A percentile compares a stretch with the other conserved stretches of the same genome.
Conservation (phyloP, 2,888 invertebrate species). For the Tholera decimalis region DNA sequence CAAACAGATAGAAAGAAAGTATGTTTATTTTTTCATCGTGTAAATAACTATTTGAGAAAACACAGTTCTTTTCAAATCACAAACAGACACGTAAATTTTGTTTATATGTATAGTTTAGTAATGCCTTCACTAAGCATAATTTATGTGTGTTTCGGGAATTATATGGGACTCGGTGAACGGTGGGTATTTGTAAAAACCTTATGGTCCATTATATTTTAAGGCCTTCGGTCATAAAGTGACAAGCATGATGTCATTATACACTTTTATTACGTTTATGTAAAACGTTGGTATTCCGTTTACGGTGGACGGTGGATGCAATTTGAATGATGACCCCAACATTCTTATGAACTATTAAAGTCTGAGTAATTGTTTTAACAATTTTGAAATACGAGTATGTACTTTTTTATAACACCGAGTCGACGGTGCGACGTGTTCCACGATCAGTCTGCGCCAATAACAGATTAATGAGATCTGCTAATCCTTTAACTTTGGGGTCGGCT, state of each 20-base stretch:
- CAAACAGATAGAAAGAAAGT: too few relatives aligned
- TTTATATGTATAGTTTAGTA: too few relatives aligned
- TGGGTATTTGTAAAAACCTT: conserved; percentile 52
- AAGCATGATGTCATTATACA: conserved; percentile 46
- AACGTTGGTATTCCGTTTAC: conserved; percentile 4
- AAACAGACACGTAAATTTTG: too few relatives aligned
- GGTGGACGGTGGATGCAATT: neutral
- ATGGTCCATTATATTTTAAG: conserved; percentile 51
- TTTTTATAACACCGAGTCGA: too few relatives aligned
- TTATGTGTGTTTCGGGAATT: conserved; percentile 50
- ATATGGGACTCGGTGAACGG: conserved; percentile 44
- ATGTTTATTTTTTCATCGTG: too few relatives aligned
- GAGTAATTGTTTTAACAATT: neutral
- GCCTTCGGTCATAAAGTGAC: conserved; percentile 50
- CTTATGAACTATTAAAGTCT: neutral
- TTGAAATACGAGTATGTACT: neutral
- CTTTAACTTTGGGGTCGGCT: too few relatives aligned
- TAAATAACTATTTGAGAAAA: too few relatives aligned
- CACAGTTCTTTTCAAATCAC: too few relatives aligned
- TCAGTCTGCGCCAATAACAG: too few relatives aligned
- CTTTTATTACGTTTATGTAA: conserved; percentile 20
- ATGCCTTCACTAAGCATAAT: conserved; percentile 55
- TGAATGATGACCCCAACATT: neutral
- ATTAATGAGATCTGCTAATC: too few relatives aligned
- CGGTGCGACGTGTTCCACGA: too few relatives aligned